Conservation (phyloP, 2,888 invertebrate species). For the Lampropteryx suffumata region DNA sequence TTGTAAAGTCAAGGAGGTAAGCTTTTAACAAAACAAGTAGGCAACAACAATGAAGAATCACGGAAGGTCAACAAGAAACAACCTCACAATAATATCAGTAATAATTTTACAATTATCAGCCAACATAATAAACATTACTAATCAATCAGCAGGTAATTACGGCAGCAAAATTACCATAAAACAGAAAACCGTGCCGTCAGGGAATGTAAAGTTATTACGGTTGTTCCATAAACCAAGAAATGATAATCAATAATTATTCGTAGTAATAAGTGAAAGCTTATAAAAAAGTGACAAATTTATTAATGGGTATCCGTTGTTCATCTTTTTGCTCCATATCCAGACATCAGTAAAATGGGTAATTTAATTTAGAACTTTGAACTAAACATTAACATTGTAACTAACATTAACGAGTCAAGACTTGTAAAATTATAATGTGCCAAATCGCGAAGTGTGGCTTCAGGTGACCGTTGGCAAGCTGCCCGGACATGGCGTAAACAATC, state of each 20-base stretch:
- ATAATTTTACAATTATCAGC: constrained; percentile 1
- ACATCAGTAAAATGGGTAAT: too few species aligned
- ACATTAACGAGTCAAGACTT: too few species aligned
- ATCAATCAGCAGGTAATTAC: constrained; percentile 14
- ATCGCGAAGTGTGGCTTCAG: constrained; percentile 66
- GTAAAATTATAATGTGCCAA: constrained; percentile 71
- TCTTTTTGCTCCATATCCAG: too few species aligned
- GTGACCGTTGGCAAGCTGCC: constrained; percentile 75
- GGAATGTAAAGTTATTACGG: too few species aligned
- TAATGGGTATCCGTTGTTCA: too few species aligned
- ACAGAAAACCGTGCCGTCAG: too few species aligned
- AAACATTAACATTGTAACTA: too few species aligned
- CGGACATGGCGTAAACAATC: constrained; percentile 77
- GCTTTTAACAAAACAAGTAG: neutral
- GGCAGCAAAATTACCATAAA: constrained; percentile 18
- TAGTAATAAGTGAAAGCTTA: too few species aligned
- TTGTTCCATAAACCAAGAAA: too few species aligned
- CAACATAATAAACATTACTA: constrained; percentile 7
- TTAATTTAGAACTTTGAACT: too few species aligned
- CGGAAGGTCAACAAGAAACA: neutral
- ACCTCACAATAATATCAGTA: constrained; percentile 1
- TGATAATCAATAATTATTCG: too few species aligned
- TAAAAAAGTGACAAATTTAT: too few species aligned
- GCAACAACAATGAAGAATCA: neutral
- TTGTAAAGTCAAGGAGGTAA: neutral